phyloP scores from a whole-genome alignment of 2,797 vertebrate species.

The Acanthurus lineatus region DNA sequence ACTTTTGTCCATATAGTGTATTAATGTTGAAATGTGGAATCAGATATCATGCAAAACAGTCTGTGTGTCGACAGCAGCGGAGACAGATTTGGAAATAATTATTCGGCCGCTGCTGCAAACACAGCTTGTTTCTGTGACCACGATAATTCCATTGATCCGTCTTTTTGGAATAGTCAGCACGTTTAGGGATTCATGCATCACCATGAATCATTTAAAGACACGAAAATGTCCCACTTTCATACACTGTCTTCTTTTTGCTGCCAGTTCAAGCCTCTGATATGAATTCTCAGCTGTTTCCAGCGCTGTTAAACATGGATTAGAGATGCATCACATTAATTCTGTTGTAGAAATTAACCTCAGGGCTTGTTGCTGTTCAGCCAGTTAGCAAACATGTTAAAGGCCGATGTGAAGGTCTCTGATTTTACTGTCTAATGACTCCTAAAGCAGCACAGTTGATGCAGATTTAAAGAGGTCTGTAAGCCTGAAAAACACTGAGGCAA shows the following conservation, averaged over 20 bases:
- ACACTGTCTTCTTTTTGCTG: not conserved
- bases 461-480: not conserved
- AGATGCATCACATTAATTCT: not conserved
- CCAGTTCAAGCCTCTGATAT: not conserved
- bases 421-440: constrained; percentile 5
- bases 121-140: constrained; percentile 25
- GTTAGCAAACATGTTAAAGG: not conserved
- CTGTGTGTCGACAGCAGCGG: not conserved
- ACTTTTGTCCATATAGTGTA: not conserved
- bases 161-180: constrained; percentile 18
- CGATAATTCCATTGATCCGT: constrained; percentile 27
- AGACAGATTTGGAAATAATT: constrained; percentile 11
- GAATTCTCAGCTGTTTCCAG: not conserved
- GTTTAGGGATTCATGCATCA: constrained; percentile 27
- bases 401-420: not conserved
- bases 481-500: not conserved
- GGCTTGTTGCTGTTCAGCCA: not conserved
- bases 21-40: not conserved
- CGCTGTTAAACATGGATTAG: not conserved
- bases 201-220: constrained; percentile 22
- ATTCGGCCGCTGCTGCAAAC: constrained; percentile 28
- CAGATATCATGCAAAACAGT: not conserved
- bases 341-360: not conserved
- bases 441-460: not conserved
- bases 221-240: not conserved